Evolutionary conservation across 2,797 vertebrate species (phyloP).

Genomic region (Poeciliopsis turneri): DNA sequence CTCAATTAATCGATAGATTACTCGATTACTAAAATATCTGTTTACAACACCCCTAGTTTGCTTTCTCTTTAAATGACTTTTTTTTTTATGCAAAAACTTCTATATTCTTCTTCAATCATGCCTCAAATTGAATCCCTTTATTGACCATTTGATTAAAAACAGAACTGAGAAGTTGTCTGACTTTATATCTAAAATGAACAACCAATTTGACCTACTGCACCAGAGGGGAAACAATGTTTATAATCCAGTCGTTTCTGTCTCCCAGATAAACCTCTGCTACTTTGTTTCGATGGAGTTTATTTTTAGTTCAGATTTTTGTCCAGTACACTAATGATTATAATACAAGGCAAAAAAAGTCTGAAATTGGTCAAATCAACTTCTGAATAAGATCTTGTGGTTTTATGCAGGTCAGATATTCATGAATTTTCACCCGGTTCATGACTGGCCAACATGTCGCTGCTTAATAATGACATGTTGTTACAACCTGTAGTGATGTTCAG

Average conservation of each 20-base stretch:
- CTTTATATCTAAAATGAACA: neutral
- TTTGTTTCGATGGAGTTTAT: neutral
- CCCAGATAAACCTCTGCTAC: neutral
- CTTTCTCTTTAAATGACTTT: neutral
- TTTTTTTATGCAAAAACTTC: neutral
- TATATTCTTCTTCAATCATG: neutral
- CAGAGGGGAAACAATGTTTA: neutral
- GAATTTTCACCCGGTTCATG: neutral
- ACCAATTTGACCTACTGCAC: neutral
- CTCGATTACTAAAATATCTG: too few relatives aligned
- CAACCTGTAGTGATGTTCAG: neutral
- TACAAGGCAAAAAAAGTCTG: too few relatives aligned
- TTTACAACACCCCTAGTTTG: too few relatives aligned
- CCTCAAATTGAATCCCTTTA: neutral
- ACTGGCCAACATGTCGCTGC: neutral
- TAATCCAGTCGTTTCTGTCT: too few relatives aligned
- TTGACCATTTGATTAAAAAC: neutral
- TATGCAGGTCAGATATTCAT: neutral
- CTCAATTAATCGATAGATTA: too few relatives aligned
- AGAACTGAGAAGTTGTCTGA: neutral
- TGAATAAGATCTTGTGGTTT: neutral
- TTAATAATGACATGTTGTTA: neutral
- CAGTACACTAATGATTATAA: neutral
- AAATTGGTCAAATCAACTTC: neutral
- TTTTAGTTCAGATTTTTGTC: neutral